phyloP scores from a whole-genome alignment of 2,797 vertebrate genomes.

The Sebastes oblongus region DNA sequence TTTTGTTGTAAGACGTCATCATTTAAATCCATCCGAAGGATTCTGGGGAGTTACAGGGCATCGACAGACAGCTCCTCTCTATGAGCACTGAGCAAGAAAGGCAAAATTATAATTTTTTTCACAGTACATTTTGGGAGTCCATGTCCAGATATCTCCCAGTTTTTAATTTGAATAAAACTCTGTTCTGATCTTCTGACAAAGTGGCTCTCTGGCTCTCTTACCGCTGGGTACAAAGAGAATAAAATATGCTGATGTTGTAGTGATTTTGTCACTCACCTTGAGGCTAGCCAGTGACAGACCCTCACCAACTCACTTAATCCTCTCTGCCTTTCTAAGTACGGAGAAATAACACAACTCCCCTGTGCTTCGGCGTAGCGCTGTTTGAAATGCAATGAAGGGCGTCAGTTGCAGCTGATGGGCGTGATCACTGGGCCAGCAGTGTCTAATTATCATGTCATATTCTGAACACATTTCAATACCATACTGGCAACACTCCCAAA shows the following conservation, averaged over 20 bases:
- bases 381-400: slow-evolving; percentile 49
- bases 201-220: slow-evolving; percentile 45
- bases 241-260: slow-evolving; percentile 68
- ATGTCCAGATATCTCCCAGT: slow-evolving; percentile 35
- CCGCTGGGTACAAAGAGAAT: slow-evolving; percentile 58
- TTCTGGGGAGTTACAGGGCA: not conserved
- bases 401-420: slow-evolving; percentile 37
- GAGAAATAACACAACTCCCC: slow-evolving; percentile 29
- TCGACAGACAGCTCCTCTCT: not conserved
- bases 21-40: not conserved
- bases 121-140: slow-evolving; percentile 17
- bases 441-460: slow-evolving; percentile 48
- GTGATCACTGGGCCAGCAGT: slow-evolving; percentile 28
- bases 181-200: slow-evolving; percentile 61
- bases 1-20: not conserved
- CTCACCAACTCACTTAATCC: slow-evolving; percentile 50
- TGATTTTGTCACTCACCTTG: slow-evolving; percentile 73
- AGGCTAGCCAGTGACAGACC: slow-evolving; percentile 57
- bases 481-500: slow-evolving; percentile 19
- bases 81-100: not conserved
- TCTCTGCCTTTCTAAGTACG: slow-evolving; percentile 29
- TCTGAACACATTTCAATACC: slow-evolving; percentile 33
- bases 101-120: not conserved
- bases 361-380: not conserved
- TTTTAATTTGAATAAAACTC: slow-evolving; percentile 68